phyloP scores from a whole-genome alignment of 2,888 invertebrate genomes.

The Julus scandinavius region DNA sequence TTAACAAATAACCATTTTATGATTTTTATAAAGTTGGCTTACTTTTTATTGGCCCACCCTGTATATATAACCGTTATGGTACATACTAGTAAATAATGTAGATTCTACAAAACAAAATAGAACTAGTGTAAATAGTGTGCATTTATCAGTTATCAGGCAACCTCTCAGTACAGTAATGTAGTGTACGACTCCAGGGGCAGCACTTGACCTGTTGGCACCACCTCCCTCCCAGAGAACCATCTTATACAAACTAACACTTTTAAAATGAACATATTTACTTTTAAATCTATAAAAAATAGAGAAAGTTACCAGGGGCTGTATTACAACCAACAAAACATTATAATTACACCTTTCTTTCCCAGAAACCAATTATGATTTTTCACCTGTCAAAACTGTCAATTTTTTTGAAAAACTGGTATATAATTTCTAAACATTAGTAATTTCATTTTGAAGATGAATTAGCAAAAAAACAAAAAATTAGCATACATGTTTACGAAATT shows the following conservation, averaged over 20 bases:
- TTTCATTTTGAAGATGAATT: background rate
- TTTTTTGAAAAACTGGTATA: background rate
- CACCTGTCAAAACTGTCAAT: constrained; percentile 31
- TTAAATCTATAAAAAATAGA: background rate
- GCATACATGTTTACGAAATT: background rate
- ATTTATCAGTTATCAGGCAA: background rate
- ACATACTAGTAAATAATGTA: no score
- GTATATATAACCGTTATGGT: no score
- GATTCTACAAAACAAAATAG: no score
- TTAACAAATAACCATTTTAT: no score
- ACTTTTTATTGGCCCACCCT: no score
- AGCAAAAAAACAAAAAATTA: background rate
- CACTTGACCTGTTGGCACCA: background rate
- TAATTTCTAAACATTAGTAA: background rate
- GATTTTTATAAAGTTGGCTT: no score
- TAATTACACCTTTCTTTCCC: constrained; percentile 8
- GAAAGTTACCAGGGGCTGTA: background rate
- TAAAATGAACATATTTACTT: background rate
- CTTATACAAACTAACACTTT: background rate
- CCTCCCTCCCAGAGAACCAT: background rate
- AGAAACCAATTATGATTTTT: background rate
- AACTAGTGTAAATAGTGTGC: background rate
- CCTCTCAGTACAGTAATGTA: background rate
- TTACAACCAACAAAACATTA: background rate
- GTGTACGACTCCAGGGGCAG: background rate